Evolutionary conservation across 2,113 vertebrate genomes (phyloP).

Genomic region (Prunella fulvescens): DNA sequence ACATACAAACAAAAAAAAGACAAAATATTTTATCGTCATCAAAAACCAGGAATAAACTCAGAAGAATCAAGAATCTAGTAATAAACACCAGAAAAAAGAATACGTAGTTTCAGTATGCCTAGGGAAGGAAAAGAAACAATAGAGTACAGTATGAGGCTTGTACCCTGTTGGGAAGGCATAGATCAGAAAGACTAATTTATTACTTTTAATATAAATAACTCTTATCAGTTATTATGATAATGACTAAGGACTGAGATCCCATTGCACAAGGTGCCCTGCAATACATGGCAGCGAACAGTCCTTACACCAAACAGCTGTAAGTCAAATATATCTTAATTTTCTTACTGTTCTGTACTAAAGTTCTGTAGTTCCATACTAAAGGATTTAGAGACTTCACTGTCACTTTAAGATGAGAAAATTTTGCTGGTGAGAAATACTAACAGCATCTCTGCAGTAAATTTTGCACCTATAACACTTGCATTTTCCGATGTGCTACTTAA

Average conservation of each 20-base stretch:
- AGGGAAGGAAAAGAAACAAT: background rate
- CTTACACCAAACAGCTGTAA: background rate
- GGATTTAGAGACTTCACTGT: background rate
- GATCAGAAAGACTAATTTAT: background rate
- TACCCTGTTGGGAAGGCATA: background rate
- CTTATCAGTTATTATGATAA: background rate
- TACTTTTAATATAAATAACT: conserved; percentile 5
- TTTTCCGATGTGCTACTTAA: background rate
- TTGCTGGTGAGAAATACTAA: background rate
- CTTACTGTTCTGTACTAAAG: background rate
- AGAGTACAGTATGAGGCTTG: background rate
- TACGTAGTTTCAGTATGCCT: background rate
- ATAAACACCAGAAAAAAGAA: background rate
- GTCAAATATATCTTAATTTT: background rate
- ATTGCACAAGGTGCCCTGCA: background rate
- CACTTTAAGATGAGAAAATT: background rate
- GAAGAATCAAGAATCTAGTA: background rate
- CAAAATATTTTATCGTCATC: background rate
- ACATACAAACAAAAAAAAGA: background rate
- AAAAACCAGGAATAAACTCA: background rate
- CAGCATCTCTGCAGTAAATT: background rate
- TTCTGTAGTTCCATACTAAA: background rate
- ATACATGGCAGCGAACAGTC: background rate
- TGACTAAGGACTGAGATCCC: background rate
- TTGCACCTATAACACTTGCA: background rate